phyloP scores from a whole-genome alignment of 1,140 invertebrate species.

The Drosophila mojavensis region DNA sequence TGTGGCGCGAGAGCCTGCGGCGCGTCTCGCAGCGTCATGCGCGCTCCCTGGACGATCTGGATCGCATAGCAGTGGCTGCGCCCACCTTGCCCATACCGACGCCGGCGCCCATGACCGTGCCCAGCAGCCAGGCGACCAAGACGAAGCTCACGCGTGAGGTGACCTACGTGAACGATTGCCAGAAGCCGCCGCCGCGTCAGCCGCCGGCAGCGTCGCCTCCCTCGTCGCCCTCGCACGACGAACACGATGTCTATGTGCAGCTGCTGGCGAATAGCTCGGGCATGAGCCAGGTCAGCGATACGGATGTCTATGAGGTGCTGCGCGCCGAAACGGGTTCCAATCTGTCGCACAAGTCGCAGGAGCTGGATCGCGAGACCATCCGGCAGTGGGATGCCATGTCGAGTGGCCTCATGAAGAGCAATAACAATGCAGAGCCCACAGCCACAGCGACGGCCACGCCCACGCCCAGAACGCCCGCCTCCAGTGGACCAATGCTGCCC shows the following conservation, averaged over 20 bases:
- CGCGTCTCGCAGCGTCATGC: slow-evolving; percentile 92
- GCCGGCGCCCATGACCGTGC: slow-evolving; percentile 27
- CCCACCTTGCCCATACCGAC: slow-evolving; percentile 44
- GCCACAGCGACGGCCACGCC: background rate
- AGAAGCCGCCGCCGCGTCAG: slow-evolving; percentile 67
- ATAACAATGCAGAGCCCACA: slow-evolving; percentile 32
- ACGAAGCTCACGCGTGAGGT: slow-evolving; percentile 87
- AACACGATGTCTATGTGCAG: slow-evolving; percentile 87
- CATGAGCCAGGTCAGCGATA: slow-evolving; percentile 32
- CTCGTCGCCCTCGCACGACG: slow-evolving; percentile 72
- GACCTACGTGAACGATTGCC: slow-evolving; percentile 88
- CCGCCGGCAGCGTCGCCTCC: slow-evolving; percentile 29
- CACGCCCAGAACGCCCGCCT: slow-evolving; percentile 12
- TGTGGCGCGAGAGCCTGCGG: slow-evolving; percentile 92
- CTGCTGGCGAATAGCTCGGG: slow-evolving; percentile 79
- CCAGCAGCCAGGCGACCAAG: slow-evolving; percentile 52
- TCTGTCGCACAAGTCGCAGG: slow-evolving; percentile 85
- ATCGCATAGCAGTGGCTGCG: slow-evolving; percentile 84
- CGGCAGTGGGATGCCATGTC: slow-evolving; percentile 94
- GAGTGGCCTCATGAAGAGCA: slow-evolving; percentile 87
- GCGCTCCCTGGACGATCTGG: slow-evolving; percentile 91
- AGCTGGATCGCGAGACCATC: slow-evolving; percentile 93
- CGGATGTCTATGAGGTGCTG: slow-evolving; percentile 81
- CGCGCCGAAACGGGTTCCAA: slow-evolving; percentile 75
- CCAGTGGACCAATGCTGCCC: slow-evolving; percentile 48